Evolutionary conservation across 1,140 invertebrate genomes (phyloP).

Genomic region (Hyposmocoma kahamanoa): DNA sequence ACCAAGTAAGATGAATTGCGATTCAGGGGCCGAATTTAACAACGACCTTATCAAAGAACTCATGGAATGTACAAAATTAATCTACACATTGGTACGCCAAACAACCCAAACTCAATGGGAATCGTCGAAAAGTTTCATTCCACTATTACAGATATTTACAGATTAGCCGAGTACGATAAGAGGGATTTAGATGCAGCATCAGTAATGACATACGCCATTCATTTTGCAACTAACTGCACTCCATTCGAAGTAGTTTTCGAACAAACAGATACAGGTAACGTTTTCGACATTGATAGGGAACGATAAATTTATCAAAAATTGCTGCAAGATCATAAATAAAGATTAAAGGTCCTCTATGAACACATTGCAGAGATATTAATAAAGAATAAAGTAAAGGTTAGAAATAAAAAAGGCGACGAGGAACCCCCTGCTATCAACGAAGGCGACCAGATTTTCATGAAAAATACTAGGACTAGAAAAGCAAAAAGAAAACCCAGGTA

Average conservation of each 20-base stretch:
- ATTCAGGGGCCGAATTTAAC: no score
- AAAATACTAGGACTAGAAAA: constrained; percentile 9
- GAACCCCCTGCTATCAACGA: no score
- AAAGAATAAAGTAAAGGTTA: no score
- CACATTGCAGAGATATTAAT: no score
- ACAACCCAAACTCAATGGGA: constrained; percentile 24
- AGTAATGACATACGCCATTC: constrained; percentile 19
- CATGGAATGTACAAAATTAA: constrained; percentile 23
- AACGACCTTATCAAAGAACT: no score
- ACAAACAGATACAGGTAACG: constrained; percentile 4
- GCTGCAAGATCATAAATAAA: constrained; percentile 12
- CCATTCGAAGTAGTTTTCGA: constrained; percentile 21
- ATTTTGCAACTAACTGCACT: constrained; percentile 14
- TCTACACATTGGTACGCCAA: constrained; percentile 17
- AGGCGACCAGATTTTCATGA: no score
- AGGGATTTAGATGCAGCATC: constrained; percentile 14
- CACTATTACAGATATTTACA: constrained; percentile 25
- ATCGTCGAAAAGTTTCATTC: constrained; percentile 24
- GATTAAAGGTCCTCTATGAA: neutral
- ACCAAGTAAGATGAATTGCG: no score
- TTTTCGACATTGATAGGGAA: constrained; percentile 10
- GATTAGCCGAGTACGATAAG: constrained; percentile 22
- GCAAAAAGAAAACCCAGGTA: constrained; percentile 18
- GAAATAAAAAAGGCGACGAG: no score
- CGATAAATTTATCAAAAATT: constrained; percentile 13